Conservation (phyloP, 2,888 invertebrate species). For the Agrenia bidenticulata region DNA sequence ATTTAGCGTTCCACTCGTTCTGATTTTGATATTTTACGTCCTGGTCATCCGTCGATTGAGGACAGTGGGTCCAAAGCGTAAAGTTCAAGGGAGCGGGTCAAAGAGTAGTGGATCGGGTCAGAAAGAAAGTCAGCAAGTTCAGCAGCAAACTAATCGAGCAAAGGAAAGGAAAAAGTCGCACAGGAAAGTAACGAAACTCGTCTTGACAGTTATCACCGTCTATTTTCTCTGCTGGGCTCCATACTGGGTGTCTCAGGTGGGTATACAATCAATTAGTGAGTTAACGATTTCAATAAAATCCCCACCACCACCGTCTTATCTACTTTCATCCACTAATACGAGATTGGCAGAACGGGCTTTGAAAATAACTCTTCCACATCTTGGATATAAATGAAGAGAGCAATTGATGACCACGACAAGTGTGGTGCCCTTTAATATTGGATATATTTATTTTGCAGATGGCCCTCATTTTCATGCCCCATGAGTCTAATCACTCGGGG, state of each 20-base stretch:
- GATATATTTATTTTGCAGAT: slow-evolving; percentile 35
- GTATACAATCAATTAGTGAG: too few relatives aligned
- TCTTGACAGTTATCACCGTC: slow-evolving; percentile 85
- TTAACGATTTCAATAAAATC: too few relatives aligned
- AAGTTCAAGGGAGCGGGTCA: slow-evolving; percentile 22
- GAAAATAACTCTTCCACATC: too few relatives aligned
- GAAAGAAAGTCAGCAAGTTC: slow-evolving; percentile 31
- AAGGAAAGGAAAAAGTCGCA: slow-evolving; percentile 56
- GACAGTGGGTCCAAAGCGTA: slow-evolving; percentile 34
- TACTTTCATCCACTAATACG: too few relatives aligned
- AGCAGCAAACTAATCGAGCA: slow-evolving; percentile 52
- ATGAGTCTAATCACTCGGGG: slow-evolving; percentile 70
- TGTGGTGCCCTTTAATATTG: too few relatives aligned
- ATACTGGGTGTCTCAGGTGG: slow-evolving; percentile 81
- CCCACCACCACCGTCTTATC: too few relatives aligned
- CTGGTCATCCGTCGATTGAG: slow-evolving; percentile 78
- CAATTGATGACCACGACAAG: too few relatives aligned
- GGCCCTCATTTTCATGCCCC: slow-evolving; percentile 53
- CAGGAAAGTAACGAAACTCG: slow-evolving; percentile 84
- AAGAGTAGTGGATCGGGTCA: slow-evolving; percentile 7
- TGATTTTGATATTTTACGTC: slow-evolving; percentile 85
- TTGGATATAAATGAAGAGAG: too few relatives aligned
- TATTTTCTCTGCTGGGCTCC: slow-evolving; percentile 91
- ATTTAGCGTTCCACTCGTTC: slow-evolving; percentile 79
- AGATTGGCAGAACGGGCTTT: too few relatives aligned